Conservation (phyloP, 2,797 vertebrate species). For the Pseudopleuronectes americanus region DNA sequence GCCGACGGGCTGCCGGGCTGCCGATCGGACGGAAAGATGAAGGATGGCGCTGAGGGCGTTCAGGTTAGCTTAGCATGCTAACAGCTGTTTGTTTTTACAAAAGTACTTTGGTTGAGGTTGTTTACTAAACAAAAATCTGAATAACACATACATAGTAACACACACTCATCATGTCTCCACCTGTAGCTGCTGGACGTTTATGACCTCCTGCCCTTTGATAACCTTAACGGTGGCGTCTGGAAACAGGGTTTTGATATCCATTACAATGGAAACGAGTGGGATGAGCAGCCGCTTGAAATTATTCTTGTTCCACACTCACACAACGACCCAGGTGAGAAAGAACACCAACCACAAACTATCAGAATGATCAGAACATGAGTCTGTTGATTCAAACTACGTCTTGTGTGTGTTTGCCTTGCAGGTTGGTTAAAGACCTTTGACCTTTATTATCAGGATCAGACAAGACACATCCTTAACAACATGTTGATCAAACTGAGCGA, state of each 20-base stretch:
- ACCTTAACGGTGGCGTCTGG: slow-evolving; percentile 93
- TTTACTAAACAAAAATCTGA: too few species aligned
- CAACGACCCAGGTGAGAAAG: slow-evolving; percentile 91
- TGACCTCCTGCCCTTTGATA: slow-evolving; percentile 90
- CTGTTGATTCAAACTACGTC: not conserved
- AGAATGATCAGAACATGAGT: too few species aligned
- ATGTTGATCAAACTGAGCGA: slow-evolving; percentile 87
- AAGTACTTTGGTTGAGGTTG: too few species aligned
- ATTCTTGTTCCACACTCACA: slow-evolving; percentile 95
- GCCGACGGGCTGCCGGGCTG: slow-evolving; percentile 74
- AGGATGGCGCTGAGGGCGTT: slow-evolving; percentile 72
- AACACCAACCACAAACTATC: not conserved
- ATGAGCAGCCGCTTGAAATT: slow-evolving; percentile 87
- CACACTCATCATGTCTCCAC: not conserved
- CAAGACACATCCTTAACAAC: slow-evolving; percentile 92
- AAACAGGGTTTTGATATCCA: slow-evolving; percentile 94
- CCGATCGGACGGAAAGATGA: slow-evolving; percentile 56
- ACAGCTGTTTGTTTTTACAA: not conserved
- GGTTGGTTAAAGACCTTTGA: slow-evolving; percentile 98
- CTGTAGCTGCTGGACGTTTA: slow-evolving; percentile 92
- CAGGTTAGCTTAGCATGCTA: slow-evolving; percentile 83
- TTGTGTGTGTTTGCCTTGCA: slow-evolving; percentile 61
- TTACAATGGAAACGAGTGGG: slow-evolving; percentile 89
- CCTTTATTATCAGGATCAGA: slow-evolving; percentile 92
- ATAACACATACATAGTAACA: not conserved